phyloP scores from a whole-genome alignment of 2,113 vertebrate genomes.

The Anhinga anhinga region DNA sequence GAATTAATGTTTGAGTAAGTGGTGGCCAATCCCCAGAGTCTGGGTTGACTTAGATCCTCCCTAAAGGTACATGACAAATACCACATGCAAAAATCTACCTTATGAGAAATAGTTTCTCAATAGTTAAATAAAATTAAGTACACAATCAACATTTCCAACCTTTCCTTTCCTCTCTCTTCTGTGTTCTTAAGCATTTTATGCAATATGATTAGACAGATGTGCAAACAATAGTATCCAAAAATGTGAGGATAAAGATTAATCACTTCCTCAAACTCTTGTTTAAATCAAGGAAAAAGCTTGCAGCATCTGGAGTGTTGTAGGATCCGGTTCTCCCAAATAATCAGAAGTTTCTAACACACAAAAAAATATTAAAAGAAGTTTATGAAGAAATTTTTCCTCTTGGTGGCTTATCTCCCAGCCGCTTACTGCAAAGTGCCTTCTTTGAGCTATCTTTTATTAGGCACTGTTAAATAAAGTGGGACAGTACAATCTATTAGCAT shows the following conservation, averaged over 20 bases:
- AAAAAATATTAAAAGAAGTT: neutral
- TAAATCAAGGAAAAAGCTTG: neutral
- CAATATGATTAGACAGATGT: slow-evolving; percentile 36
- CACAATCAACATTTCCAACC: neutral
- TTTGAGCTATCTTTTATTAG: neutral
- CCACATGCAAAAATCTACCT: neutral
- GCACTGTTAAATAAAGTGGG: neutral
- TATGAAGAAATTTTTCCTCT: neutral
- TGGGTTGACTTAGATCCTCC: neutral
- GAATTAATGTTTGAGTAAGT: neutral
- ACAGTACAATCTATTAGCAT: neutral
- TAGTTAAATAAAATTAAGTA: neutral
- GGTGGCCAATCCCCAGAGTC: neutral
- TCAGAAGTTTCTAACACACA: neutral
- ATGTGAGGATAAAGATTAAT: neutral
- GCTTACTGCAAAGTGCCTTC: neutral
- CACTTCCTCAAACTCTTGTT: neutral
- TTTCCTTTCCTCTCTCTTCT: neutral
- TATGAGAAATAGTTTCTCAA: neutral
- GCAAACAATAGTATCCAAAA: neutral
- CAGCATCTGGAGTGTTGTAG: neutral
- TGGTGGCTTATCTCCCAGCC: neutral
- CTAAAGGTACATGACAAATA: neutral
- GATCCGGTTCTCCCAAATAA: neutral
- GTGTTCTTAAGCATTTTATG: slow-evolving; percentile 28